Conservation (phyloP, 2,888 invertebrate genomes). For the Oligia strigilis region DNA sequence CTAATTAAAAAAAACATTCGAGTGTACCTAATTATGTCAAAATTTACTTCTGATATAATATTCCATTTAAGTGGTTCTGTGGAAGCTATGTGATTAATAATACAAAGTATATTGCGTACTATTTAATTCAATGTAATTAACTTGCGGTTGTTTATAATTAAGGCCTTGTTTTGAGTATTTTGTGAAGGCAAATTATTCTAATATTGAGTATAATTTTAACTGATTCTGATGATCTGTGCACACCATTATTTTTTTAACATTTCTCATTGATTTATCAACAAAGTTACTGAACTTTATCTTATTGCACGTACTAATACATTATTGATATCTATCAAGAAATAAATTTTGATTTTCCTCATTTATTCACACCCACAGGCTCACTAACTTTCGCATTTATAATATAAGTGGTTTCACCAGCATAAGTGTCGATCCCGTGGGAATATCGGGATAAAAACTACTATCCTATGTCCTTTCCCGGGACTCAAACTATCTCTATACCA, state of each 20-base stretch:
- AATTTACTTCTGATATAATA: background rate
- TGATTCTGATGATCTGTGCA: background rate
- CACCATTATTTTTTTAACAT: too few relatives aligned
- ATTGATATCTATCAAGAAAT: background rate
- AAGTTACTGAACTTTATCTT: background rate
- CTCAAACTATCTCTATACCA: too few relatives aligned
- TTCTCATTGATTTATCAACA: background rate
- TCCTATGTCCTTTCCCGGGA: too few relatives aligned
- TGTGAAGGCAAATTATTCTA: background rate
- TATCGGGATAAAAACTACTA: too few relatives aligned
- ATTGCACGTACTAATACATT: background rate
- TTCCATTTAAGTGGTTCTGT: background rate
- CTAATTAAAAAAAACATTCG: background rate
- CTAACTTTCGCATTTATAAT: background rate
- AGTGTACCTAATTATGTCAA: too few relatives aligned
- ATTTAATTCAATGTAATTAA: background rate
- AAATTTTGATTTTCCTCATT: background rate
- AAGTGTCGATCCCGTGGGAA: too few relatives aligned
- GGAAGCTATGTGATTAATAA: too few relatives aligned
- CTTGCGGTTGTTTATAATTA: background rate
- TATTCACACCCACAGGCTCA: background rate
- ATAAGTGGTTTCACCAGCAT: background rate
- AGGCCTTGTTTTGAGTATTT: background rate
- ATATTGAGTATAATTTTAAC: background rate
- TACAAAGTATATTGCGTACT: background rate